These are phyloP conservation scores for Ceyx melanurus DNA, from an alignment of 2,113 vertebrate species.

Conservation along the genomic window DNA sequence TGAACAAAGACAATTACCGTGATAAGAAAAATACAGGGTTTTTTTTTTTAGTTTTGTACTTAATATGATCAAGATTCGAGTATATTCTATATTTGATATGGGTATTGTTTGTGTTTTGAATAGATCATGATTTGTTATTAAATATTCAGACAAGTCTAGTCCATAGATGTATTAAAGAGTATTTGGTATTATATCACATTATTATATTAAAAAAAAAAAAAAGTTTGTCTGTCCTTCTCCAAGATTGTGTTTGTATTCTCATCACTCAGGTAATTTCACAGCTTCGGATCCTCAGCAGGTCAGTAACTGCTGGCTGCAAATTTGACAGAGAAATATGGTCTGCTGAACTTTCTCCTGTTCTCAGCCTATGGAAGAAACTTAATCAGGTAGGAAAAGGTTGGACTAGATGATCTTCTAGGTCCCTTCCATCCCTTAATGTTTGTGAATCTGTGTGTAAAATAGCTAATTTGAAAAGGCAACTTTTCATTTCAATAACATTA, in stretches of 20 bases:
- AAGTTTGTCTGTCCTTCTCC: not conserved
- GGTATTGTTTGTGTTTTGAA: not conserved
- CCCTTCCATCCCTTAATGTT: too few species aligned
- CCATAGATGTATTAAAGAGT: not conserved
- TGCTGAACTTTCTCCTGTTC: constrained; percentile 90
- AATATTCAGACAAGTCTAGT: not conserved
- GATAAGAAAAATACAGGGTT: not conserved
- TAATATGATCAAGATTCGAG: not conserved
- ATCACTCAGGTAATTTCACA: constrained; percentile 91
- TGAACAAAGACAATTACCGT: not conserved
- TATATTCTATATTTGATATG: not conserved
- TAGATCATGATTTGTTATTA: not conserved
- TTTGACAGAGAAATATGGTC: constrained; percentile 98
- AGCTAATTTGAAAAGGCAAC: not conserved
- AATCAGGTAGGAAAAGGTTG: constrained; percentile 84
- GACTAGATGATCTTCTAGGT: too few species aligned
- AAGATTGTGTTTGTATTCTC: constrained; percentile 25
- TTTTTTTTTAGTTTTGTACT: not conserved
- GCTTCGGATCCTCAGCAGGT: constrained; percentile 88
- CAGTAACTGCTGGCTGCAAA: constrained; percentile 87
- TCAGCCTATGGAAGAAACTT: constrained; percentile 96
- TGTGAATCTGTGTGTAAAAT: too few species aligned
- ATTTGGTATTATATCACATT: not conserved
- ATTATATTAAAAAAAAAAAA: not conserved
- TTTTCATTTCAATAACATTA: not conserved